These are phyloP conservation scores for Bombyx mandarina DNA, from an alignment of 1,140 invertebrate species.

Conservation along the genomic window DNA sequence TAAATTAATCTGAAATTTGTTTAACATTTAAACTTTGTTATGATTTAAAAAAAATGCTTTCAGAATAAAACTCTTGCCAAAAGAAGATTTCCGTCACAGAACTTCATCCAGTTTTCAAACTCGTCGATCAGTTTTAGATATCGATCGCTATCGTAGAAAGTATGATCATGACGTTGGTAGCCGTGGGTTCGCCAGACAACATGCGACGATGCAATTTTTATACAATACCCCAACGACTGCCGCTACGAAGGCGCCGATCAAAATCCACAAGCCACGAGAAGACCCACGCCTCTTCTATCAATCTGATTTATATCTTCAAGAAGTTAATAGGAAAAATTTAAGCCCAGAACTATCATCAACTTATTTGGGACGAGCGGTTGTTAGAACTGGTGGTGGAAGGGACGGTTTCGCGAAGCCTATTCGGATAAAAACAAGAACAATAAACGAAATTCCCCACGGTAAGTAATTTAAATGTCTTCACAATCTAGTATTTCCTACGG, in stretches of 20 bases:
- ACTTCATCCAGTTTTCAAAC: constrained; percentile 12
- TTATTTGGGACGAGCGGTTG: constrained; percentile 44
- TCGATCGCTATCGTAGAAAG: constrained; percentile 12
- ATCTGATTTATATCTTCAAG: constrained; percentile 52
- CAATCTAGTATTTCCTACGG: no score
- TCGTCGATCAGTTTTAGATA: constrained; percentile 19
- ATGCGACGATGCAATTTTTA: constrained; percentile 23
- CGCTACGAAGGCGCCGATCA: constrained; percentile 22
- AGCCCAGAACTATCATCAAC: constrained; percentile 36
- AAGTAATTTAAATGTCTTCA: no score
- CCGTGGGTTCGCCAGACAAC: constrained; percentile 29
- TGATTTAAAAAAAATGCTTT: constrained; percentile 7
- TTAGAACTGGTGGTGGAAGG: constrained; percentile 24
- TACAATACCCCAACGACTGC: constrained; percentile 19
- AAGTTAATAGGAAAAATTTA: constrained; percentile 35
- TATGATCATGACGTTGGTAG: constrained; percentile 56
- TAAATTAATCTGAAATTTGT: not conserved
- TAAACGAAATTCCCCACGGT: no score
- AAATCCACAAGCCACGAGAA: constrained; percentile 47
- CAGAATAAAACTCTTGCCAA: constrained; percentile 22
- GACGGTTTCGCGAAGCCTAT: no score
- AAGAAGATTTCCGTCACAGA: constrained; percentile 10
- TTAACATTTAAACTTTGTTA: not conserved
- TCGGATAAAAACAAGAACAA: no score
- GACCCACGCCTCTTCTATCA: constrained; percentile 57